These are phyloP conservation scores for Bellardia pandia DNA, from an alignment of 2,888 invertebrate genomes.

Conservation along the genomic window DNA sequence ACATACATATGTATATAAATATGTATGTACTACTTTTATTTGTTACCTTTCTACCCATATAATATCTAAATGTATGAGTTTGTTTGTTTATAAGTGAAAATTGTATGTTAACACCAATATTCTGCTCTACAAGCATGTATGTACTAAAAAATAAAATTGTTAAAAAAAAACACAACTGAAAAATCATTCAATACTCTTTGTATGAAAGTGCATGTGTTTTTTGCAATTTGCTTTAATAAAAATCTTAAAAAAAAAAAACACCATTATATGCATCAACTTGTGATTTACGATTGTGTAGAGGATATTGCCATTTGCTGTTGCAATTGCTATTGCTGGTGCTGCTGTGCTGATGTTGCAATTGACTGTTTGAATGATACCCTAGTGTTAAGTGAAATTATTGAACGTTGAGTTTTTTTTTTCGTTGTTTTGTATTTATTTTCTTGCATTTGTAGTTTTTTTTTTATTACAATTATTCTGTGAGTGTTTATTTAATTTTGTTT, in stretches of 20 bases:
- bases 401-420: conserved; percentile 48
- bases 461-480: conserved; percentile 59
- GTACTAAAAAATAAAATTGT: neutral
- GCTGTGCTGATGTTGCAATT: conserved; percentile 57
- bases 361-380: conserved; percentile 66
- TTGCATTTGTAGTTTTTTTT: conserved; percentile 37
- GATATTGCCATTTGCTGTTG: conserved; percentile 31
- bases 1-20: neutral
- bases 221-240: conserved; percentile 64
- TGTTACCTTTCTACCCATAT: conserved; percentile 24
- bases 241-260: conserved; percentile 31
- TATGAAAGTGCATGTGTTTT: conserved; percentile 3
- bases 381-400: conserved; percentile 71
- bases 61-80: conserved; percentile 12
- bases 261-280: conserved; percentile 40
- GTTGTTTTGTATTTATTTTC: neutral
- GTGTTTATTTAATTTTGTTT: conserved; percentile 70
- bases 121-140: neutral
- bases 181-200: conserved; percentile 25
- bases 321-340: conserved; percentile 30
- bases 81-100: conserved; percentile 5
- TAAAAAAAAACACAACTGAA: neutral
- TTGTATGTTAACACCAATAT: conserved; percentile 16
- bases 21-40: conserved; percentile 19
- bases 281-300: conserved; percentile 52